These are phyloP conservation scores for Drosophila anceps DNA, from an alignment of 2,888 invertebrate genomes.

Conservation along the genomic window DNA sequence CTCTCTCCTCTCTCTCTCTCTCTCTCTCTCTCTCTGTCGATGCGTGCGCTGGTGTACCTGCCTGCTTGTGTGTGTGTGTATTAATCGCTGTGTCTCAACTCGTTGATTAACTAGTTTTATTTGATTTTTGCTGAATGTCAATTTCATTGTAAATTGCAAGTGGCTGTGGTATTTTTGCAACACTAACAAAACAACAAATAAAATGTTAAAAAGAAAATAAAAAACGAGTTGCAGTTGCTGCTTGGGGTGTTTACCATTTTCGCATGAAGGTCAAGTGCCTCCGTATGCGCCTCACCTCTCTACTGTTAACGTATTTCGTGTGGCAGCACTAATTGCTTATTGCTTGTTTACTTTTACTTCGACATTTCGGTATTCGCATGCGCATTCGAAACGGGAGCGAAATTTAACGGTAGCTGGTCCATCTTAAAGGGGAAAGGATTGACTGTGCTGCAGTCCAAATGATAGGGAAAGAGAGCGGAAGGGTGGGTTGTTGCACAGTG, in stretches of 20 bases:
- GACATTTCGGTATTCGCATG: conserved; percentile 50
- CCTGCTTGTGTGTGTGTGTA: conserved; percentile 27
- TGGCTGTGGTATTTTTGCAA: conserved; percentile 55
- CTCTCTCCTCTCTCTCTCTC: conserved; percentile 4
- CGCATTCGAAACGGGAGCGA: conserved; percentile 59
- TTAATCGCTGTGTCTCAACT: conserved; percentile 55
- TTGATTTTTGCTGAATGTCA: conserved; percentile 76
- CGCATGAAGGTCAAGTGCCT: conserved; percentile 52
- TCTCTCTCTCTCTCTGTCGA: conserved; percentile 4
- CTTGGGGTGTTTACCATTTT: conserved; percentile 67
- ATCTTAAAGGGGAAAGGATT: conserved; percentile 17
- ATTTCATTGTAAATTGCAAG: conserved; percentile 73
- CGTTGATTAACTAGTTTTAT: conserved; percentile 73
- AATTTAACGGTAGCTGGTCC: conserved; percentile 65
- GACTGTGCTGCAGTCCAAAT: neutral
- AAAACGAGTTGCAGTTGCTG: conserved; percentile 69
- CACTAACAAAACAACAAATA: conserved; percentile 53
- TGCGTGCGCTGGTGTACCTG: conserved; percentile 32
- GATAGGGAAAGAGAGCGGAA: neutral
- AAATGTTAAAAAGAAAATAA: conserved; percentile 41
- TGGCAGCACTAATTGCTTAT: conserved; percentile 71
- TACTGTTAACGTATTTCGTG: conserved; percentile 46
- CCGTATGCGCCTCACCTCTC: neutral
- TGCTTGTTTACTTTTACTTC: conserved; percentile 74
- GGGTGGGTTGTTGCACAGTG: neutral